phyloP scores from a whole-genome alignment of 2,888 invertebrate genomes.

The Oscheius sp. region DNA sequence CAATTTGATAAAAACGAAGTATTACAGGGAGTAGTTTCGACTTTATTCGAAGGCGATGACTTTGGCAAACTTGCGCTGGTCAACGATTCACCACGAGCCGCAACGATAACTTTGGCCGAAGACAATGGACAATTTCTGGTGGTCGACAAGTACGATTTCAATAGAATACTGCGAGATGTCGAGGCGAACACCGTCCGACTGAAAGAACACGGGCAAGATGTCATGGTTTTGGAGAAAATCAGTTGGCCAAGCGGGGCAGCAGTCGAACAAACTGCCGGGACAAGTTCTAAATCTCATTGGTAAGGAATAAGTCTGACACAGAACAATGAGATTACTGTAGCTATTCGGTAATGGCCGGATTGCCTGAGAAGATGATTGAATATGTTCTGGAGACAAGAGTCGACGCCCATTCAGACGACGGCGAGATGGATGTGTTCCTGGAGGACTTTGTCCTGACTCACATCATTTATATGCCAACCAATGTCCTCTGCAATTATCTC shows the following conservation, averaged over 20 bases:
- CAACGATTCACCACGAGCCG: constrained; percentile 87
- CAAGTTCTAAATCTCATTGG: constrained; percentile 25
- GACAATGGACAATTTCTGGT: constrained; percentile 86
- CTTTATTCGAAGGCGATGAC: constrained; percentile 86
- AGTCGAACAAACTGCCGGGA: constrained; percentile 40
- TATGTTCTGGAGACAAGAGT: constrained; percentile 85
- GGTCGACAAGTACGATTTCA: constrained; percentile 87
- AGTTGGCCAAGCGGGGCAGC: constrained; percentile 57
- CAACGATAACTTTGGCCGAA: constrained; percentile 85
- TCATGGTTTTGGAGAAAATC: constrained; percentile 82
- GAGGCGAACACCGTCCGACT: constrained; percentile 88
- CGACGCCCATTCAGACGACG: constrained; percentile 71
- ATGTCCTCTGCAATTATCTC: constrained; percentile 79
- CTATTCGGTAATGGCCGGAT: constrained; percentile 88
- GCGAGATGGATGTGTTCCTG: constrained; percentile 77
- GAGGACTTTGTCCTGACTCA: constrained; percentile 87
- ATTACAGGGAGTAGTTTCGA: constrained; percentile 82
- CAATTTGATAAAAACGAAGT: not conserved
- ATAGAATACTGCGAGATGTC: constrained; percentile 80
- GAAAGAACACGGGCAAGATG: constrained; percentile 87
- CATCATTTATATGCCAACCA: constrained; percentile 85
- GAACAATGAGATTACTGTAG: constrained; percentile 74
- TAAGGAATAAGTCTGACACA: constrained; percentile 32
- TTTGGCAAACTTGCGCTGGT: constrained; percentile 88
- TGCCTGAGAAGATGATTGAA: constrained; percentile 87